Evolutionary conservation across 2,888 invertebrate genomes (phyloP).

Genomic region (Cheilosia variabilis): DNA sequence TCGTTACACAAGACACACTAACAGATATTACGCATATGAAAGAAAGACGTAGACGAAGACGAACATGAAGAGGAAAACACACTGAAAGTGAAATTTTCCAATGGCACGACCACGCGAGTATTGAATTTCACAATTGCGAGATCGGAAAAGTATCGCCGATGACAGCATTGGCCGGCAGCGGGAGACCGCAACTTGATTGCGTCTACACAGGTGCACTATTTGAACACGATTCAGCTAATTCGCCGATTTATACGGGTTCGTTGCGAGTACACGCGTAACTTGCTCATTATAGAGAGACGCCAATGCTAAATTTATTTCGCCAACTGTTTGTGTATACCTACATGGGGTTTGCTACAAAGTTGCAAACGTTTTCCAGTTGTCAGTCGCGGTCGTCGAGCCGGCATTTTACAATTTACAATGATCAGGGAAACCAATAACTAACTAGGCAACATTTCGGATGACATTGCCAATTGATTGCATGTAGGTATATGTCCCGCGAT

Average conservation of each 20-base stretch:
- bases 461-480: slow-evolving; percentile 55
- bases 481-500: slow-evolving; percentile 10
- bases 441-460: slow-evolving; percentile 29
- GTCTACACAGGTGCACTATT: slow-evolving; percentile 1
- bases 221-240: slow-evolving; percentile 11
- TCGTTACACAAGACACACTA: slow-evolving; percentile 63
- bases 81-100: slow-evolving; percentile 64
- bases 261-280: background rate
- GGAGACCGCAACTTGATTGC: slow-evolving; percentile 8
- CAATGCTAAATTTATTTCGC: slow-evolving; percentile 1
- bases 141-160: slow-evolving; percentile 37
- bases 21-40: slow-evolving; percentile 60
- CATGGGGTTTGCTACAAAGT: slow-evolving; percentile 2
- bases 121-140: slow-evolving; percentile 48
- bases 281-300: slow-evolving; percentile 26
- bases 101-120: slow-evolving; percentile 40
- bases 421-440: slow-evolving; percentile 15
- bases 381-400: background rate
- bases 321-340: background rate
- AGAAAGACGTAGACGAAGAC: slow-evolving; percentile 30
- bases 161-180: slow-evolving; percentile 3
- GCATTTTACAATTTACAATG: background rate
- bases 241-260: background rate
- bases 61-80: background rate
- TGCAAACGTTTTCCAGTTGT: slow-evolving; percentile 19